Conservation (phyloP, 2,113 vertebrate species). For the Uria aalge region DNA sequence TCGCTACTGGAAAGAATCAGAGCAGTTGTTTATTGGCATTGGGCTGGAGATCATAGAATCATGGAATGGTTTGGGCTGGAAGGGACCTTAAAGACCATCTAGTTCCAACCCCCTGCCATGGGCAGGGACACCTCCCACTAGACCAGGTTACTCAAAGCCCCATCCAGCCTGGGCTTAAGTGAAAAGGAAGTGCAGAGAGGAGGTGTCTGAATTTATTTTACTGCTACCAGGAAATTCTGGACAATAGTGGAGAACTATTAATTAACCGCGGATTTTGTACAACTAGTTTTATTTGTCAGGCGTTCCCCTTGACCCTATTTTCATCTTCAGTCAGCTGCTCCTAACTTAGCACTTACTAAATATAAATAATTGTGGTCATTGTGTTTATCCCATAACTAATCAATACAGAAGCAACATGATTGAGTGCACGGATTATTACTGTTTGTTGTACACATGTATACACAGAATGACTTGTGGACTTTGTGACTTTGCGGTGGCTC, state of each 20-base stretch:
- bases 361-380: neutral
- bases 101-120: neutral
- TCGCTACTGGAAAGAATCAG: neutral
- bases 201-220: neutral
- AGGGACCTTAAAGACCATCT: neutral
- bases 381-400: neutral
- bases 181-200: neutral
- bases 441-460: neutral
- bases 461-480: neutral
- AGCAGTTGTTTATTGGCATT: neutral
- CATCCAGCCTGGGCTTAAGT: neutral
- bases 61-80: neutral
- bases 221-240: neutral
- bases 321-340: neutral
- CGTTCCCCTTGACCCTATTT: neutral
- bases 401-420: neutral
- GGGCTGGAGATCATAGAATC: neutral
- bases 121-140: neutral
- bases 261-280: neutral
- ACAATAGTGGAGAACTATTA: neutral
- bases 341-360: neutral
- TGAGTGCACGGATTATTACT: neutral
- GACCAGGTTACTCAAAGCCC: neutral
- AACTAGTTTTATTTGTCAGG: neutral
- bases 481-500: rapidly evolving